These are phyloP conservation scores for Neofelis nebulosa DNA, from an alignment of 2,113 vertebrate species.

Conservation along the genomic window DNA sequence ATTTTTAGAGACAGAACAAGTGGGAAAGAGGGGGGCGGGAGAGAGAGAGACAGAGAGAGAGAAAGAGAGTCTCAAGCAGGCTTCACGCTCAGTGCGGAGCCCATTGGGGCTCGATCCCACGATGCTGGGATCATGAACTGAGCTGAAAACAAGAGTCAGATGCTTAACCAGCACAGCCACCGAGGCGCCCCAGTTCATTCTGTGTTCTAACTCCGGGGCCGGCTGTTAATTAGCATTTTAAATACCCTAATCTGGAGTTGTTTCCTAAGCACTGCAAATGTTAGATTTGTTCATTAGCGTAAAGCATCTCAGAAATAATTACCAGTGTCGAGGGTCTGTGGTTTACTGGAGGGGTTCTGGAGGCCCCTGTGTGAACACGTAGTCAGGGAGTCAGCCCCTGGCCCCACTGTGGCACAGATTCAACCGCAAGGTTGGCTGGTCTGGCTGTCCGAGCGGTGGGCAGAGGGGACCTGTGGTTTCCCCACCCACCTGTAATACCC, in stretches of 20 bases:
- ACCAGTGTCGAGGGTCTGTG: accelerated
- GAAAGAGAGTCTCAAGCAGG: no score
- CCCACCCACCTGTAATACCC: not conserved
- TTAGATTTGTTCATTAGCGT: not conserved
- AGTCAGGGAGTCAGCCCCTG: not conserved
- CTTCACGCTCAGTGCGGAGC: no score
- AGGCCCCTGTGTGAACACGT: no score
- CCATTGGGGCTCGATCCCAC: no score
- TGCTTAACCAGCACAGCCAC: no score
- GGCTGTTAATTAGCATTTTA: not conserved
- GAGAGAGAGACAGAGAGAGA: no score
- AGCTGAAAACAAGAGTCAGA: no score
- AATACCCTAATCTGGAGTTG: no score
- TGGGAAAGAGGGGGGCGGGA: no score
- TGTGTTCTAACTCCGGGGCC: no score
- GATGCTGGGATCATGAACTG: no score
- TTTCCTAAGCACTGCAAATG: accelerated
- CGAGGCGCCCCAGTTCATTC: not conserved
- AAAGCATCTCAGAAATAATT: not conserved
- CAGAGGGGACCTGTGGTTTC: accelerated
- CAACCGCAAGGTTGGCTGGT: not conserved
- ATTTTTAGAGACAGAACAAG: no score
- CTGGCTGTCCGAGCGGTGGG: not conserved
- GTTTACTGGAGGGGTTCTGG: not conserved
- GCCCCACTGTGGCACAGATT: not conserved